Conservation (phyloP, 2,797 vertebrate species). For the Steatocranus sp. region DNA sequence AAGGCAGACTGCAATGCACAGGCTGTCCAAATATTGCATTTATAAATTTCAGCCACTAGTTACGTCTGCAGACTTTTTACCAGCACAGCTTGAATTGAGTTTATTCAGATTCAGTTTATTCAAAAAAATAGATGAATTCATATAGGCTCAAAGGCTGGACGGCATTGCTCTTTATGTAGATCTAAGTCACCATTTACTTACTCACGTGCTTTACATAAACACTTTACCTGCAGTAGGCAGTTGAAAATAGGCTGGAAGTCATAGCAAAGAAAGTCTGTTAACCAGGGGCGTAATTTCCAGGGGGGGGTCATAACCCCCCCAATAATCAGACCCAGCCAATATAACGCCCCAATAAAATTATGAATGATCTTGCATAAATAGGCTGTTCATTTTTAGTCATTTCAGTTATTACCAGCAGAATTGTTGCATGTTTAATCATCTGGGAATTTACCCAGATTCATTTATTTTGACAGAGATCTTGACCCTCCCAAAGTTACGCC, state of each 20-base stretch:
- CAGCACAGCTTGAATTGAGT: background rate
- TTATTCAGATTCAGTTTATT: background rate
- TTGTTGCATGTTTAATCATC: background rate
- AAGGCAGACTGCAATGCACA: slow-evolving; percentile 5
- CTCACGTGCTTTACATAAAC: background rate
- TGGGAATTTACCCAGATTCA: background rate
- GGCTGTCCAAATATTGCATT: background rate
- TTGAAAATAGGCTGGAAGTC: slow-evolving; percentile 7
- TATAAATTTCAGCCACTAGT: background rate
- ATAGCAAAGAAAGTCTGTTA: background rate
- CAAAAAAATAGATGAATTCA: background rate
- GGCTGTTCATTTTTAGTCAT: background rate
- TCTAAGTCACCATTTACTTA: background rate
- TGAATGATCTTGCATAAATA: background rate
- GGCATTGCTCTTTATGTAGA: background rate
- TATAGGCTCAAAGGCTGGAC: slow-evolving; percentile 6
- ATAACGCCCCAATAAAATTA: background rate
- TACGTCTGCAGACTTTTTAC: background rate
- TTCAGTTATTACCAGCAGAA: background rate
- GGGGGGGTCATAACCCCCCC: background rate
- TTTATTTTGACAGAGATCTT: background rate
- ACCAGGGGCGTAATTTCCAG: background rate
- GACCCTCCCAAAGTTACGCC: background rate
- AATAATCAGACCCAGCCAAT: background rate
- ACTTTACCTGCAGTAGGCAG: background rate